These are phyloP conservation scores for Odontamblyopus lacepedii DNA, from an alignment of 2,797 vertebrate genomes.

Conservation along the genomic window DNA sequence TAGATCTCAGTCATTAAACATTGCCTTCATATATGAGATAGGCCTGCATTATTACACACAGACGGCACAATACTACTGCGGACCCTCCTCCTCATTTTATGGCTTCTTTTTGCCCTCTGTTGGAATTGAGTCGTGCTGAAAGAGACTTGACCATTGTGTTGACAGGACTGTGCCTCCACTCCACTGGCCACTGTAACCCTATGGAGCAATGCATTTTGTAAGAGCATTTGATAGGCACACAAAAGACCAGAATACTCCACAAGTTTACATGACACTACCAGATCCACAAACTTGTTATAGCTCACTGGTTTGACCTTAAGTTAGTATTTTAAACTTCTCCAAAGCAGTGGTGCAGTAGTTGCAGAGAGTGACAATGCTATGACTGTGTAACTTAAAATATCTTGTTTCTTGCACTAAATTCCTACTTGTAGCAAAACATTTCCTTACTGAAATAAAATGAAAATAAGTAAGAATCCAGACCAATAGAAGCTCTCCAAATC, in stretches of 20 bases:
- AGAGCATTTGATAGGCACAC: slow-evolving; percentile 21
- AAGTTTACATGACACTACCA: slow-evolving; percentile 11
- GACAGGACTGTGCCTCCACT: slow-evolving; percentile 31
- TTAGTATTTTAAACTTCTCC: slow-evolving; percentile 6
- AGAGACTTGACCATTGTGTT: slow-evolving; percentile 70
- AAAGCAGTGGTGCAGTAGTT: too few relatives aligned
- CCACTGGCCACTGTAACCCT: slow-evolving; percentile 27
- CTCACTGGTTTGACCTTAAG: background rate
- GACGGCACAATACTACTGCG: slow-evolving; percentile 13
- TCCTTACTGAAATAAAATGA: slow-evolving; percentile 14
- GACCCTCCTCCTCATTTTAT: slow-evolving; percentile 63
- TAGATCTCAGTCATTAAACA: slow-evolving; percentile 45
- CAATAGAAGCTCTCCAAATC: slow-evolving; percentile 27
- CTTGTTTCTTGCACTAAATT: background rate
- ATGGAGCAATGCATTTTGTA: slow-evolving; percentile 48
- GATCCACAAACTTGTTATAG: background rate
- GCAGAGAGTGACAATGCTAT: background rate
- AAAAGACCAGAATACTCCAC: slow-evolving; percentile 13
- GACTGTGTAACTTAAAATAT: background rate
- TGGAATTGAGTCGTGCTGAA: slow-evolving; percentile 52
- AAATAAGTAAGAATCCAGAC: slow-evolving; percentile 10
- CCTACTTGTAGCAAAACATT: slow-evolving; percentile 11
- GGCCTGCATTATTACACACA: slow-evolving; percentile 23
- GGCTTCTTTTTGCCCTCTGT: slow-evolving; percentile 68
- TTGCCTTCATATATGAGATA: slow-evolving; percentile 31